These are phyloP conservation scores for Acanthurus leucopareius DNA, from an alignment of 2,797 vertebrate genomes.

Conservation along the genomic window DNA sequence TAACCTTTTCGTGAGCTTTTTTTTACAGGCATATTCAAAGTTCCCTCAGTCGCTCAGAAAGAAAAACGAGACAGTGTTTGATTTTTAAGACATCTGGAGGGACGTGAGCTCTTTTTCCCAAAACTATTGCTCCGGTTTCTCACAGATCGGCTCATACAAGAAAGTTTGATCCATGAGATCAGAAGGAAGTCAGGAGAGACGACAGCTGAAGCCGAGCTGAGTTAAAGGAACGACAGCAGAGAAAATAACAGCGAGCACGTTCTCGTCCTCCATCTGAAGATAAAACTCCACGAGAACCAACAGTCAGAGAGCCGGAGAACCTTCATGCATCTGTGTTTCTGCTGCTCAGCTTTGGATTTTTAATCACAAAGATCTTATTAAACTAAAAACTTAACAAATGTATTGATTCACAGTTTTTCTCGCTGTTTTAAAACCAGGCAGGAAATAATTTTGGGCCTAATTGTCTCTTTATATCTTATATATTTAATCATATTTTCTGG, in stretches of 20 bases:
- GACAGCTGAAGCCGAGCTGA: no score
- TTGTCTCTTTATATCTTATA: no score
- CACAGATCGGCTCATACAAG: background rate
- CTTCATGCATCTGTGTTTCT: no score
- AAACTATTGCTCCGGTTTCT: background rate
- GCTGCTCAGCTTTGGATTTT: no score
- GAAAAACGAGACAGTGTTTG: background rate
- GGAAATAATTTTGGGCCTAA: no score
- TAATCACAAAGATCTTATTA: no score
- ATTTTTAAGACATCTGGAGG: background rate
- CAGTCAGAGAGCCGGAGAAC: slow-evolving; percentile 26
- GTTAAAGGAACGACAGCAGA: slow-evolving; percentile 22
- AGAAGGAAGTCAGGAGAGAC: background rate
- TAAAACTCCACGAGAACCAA: background rate
- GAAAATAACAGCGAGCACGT: slow-evolving; percentile 9
- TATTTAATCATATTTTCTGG: no score
- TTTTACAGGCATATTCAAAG: no score
- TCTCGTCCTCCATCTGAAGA: background rate
- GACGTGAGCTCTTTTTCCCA: background rate
- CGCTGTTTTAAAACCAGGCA: no score
- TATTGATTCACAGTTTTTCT: no score
- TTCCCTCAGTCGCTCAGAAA: no score
- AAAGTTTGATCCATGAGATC: background rate
- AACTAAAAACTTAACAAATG: no score
- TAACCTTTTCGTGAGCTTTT: background rate